These are phyloP conservation scores for Danio kyathit DNA, from an alignment of 2,797 vertebrate genomes.

Conservation along the genomic window DNA sequence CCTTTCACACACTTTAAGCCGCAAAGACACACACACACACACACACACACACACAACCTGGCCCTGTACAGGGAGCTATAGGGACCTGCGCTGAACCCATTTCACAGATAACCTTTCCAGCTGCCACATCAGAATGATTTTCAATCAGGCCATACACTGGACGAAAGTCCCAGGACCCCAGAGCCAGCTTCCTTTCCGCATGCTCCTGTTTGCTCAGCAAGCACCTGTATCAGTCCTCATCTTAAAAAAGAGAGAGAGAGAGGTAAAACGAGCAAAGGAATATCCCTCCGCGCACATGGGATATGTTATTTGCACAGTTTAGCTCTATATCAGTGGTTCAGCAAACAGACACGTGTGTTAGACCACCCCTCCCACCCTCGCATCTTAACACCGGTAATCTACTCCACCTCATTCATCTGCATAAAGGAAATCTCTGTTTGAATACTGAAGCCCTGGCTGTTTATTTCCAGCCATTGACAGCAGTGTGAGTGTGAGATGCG, in stretches of 20 bases:
- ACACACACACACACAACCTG: constrained; percentile 23
- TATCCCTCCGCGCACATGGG: constrained; percentile 13
- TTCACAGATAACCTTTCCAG: constrained; percentile 62
- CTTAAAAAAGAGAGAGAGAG: neutral
- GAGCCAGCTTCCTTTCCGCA: constrained; percentile 20
- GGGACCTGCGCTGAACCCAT: constrained; percentile 55
- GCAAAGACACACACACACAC: constrained; percentile 6
- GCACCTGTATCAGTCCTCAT: constrained; percentile 38
- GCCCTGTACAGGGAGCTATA: constrained; percentile 29
- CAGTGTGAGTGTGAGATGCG: constrained; percentile 26
- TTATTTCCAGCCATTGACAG: constrained; percentile 45
- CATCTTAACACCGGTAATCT: constrained; percentile 60
- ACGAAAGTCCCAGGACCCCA: constrained; percentile 55
- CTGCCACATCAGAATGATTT: constrained; percentile 66
- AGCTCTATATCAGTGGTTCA: constrained; percentile 8
- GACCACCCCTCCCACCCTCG: neutral
- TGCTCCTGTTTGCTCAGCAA: constrained; percentile 50
- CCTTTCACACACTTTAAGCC: neutral
- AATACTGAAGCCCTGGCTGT: constrained; percentile 56
- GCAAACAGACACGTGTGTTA: constrained; percentile 10
- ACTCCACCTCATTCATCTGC: constrained; percentile 69
- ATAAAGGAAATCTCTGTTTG: constrained; percentile 63
- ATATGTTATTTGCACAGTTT: constrained; percentile 42
- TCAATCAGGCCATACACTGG: constrained; percentile 56
- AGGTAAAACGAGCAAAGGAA: neutral